A percentile compares a stretch with the other conserved stretches of the same genome.
These are phyloP conservation scores for Phylloscopus whistleri DNA, from an alignment of 2,113 vertebrate genomes.

Conservation along the genomic window DNA sequence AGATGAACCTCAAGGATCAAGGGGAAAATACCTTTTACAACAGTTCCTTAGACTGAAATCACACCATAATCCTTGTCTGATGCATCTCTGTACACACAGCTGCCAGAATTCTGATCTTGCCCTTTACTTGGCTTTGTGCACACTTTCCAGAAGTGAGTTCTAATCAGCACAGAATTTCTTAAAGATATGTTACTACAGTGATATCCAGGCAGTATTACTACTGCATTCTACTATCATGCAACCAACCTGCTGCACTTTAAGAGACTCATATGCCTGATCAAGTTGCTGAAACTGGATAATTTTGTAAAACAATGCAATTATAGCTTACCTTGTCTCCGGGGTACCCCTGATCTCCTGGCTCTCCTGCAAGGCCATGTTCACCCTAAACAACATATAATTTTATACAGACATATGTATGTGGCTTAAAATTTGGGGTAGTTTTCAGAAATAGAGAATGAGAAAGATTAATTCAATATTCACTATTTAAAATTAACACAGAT, in stretches of 20 bases:
- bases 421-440: not conserved
- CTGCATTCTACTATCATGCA: not conserved
- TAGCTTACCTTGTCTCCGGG: conserved; percentile 91
- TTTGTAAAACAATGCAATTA: not conserved
- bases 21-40: not conserved
- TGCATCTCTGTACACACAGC: not conserved
- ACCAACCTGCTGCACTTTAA: not conserved
- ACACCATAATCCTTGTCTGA: not conserved
- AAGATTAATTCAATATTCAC: not conserved
- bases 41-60: not conserved
- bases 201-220: not conserved
- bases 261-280: not conserved
- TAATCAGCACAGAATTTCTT: not conserved
- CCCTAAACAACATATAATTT: conserved; percentile 84
- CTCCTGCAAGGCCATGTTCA: conserved; percentile 85
- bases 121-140: not conserved
- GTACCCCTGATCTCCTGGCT: conserved; percentile 88
- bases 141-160: not conserved
- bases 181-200: not conserved
- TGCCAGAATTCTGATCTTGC: not conserved
- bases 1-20: not conserved
- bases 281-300: not conserved
- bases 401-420: conserved; percentile 63
- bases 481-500: not conserved
- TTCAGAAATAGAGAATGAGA: not conserved